Evolutionary conservation across 1,140 invertebrate genomes (phyloP), one percentile per base, ranked within the genome.

Genomic region (Lerema accius): DNA sequence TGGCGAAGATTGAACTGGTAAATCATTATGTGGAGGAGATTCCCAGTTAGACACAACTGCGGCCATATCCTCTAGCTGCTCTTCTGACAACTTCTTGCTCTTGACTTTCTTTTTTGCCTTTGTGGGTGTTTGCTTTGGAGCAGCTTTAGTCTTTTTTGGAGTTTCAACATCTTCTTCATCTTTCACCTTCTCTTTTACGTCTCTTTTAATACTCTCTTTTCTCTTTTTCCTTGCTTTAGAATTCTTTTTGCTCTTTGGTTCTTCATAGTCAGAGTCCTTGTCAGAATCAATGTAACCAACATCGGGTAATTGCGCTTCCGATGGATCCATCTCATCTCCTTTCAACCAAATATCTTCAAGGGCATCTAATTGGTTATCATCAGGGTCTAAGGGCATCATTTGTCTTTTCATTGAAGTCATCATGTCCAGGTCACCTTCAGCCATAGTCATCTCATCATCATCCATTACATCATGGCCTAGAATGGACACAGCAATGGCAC

Each of bases 281-380:
- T 89, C 88, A 3, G 88, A 89, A 45, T 91, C 89, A 3, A 90
- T 86, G 49, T 90, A 87, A 0, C 87, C 89, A 42, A 89, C 84
- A 71, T 92, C 91, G 10, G 82, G 88, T 45, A 80, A 42, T 35
- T 79, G 82, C 0, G 90, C 85, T 65, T 92, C 91, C 0, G 88
- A 91, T 4, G 91, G 89, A n/a, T 91, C 95, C 84, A 96, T 95
- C 91, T 96, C 95, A 58, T 95, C 95, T 63, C 95, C 95, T 91
- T 96, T 96, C 16, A 95, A 65, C 94, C 95, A 96, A 70, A 96
- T 96, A 72, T 96, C 95, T 90, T 96, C 95, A 0, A 96, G 86
- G 26, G 93, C 95, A 88, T 96, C 95, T 6, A 96, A 78, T 64
- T 95, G 94, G 51, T 95, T 93, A 60, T 96, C 95, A 81, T 96